Conservation (phyloP, 2,888 invertebrate genomes). For the Timandra comae region DNA sequence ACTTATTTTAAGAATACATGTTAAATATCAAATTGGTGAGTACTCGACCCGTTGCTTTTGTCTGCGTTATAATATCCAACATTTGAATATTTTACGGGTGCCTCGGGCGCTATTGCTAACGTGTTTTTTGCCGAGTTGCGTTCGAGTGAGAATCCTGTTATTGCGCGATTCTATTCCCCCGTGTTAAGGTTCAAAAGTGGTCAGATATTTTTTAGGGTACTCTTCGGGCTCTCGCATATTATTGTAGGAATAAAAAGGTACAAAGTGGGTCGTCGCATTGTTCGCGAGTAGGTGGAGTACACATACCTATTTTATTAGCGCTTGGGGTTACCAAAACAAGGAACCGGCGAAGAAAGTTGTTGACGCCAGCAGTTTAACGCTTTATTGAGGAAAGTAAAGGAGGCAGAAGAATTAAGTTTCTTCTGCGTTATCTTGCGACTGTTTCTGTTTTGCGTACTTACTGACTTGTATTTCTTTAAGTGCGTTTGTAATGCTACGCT, state of each 20-base stretch:
- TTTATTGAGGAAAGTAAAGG: slow-evolving; percentile 10
- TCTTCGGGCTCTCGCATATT: slow-evolving; percentile 15
- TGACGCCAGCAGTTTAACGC: slow-evolving; percentile 12
- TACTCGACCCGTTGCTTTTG: slow-evolving; percentile 26
- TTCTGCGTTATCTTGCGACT: neutral
- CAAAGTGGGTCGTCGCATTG: slow-evolving; percentile 22
- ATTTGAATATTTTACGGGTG: slow-evolving; percentile 52
- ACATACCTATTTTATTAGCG: slow-evolving; percentile 20
- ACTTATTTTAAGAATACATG: slow-evolving; percentile 27
- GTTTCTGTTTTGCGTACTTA: neutral
- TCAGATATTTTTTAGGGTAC: slow-evolving; percentile 2
- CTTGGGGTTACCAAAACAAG: slow-evolving; percentile 18
- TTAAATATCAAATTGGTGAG: slow-evolving; percentile 25
- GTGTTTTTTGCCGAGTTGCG: slow-evolving; percentile 29
- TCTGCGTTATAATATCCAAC: slow-evolving; percentile 37
- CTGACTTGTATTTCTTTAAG: too few species aligned
- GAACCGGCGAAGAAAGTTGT: slow-evolving; percentile 15
- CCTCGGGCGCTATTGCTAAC: slow-evolving; percentile 33
- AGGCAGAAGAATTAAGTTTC: neutral
- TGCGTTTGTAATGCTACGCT: too few species aligned
- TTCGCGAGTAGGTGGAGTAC: slow-evolving; percentile 13
- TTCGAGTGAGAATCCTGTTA: slow-evolving; percentile 12
- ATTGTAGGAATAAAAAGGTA: slow-evolving; percentile 22
- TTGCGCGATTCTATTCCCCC: slow-evolving; percentile 12
- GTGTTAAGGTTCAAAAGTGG: slow-evolving; percentile 12